Conservation (phyloP, 2,888 invertebrate genomes). For the Nasonia oneida region DNA sequence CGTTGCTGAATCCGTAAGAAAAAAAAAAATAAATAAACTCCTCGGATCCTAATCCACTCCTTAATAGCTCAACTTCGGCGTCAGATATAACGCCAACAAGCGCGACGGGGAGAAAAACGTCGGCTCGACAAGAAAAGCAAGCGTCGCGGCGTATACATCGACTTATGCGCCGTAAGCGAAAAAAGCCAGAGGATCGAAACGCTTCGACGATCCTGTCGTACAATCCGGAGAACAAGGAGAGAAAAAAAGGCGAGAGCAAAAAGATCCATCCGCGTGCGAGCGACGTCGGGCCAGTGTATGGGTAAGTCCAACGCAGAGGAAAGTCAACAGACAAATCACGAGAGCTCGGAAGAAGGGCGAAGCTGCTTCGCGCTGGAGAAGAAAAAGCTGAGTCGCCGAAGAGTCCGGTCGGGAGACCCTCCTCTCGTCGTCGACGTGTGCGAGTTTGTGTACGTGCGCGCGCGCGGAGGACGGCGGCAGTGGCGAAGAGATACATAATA, state of each 20-base stretch:
- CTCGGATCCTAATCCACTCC: too few relatives aligned
- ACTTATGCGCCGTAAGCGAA: neutral
- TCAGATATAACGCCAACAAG: neutral
- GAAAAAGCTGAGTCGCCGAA: constrained; percentile 41
- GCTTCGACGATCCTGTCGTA: neutral
- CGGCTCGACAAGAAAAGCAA: neutral
- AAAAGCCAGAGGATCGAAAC: neutral
- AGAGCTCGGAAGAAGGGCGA: neutral
- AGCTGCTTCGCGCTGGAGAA: neutral
- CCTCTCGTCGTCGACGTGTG: neutral
- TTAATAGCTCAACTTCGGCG: too few relatives aligned
- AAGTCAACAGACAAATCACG: constrained; percentile 46
- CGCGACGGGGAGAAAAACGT: neutral
- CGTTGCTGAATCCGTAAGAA: neutral
- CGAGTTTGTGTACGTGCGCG: neutral
- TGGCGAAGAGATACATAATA: neutral
- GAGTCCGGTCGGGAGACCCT: neutral
- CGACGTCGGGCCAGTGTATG: too few relatives aligned
- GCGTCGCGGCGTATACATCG: neutral
- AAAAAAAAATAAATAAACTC: neutral
- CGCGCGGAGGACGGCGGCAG: neutral
- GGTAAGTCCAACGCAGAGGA: neutral
- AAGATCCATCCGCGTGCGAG: neutral
- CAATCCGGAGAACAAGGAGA: neutral
- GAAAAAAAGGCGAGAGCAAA: neutral